Conservation (phyloP, 1,140 invertebrate species). For the Gryllus bimaculatus region DNA sequence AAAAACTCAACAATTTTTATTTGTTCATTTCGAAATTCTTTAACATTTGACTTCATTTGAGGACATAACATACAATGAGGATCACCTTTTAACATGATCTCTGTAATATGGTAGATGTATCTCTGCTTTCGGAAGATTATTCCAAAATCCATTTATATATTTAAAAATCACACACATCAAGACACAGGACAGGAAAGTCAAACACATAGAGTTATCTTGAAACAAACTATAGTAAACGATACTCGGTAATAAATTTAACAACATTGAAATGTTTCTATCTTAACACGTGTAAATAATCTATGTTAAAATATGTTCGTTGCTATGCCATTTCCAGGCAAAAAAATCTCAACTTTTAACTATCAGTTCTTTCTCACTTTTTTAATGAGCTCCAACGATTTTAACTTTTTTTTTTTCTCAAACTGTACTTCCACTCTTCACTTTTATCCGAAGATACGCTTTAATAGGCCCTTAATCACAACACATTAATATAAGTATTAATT, state of each 20-base stretch:
- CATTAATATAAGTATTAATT: conserved; percentile 6
- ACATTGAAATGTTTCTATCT: neutral
- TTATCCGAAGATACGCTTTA: neutral
- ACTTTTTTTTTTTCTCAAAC: neutral
- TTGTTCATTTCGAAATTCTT: neutral
- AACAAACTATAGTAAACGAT: neutral
- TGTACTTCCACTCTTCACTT: neutral
- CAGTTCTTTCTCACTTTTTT: neutral
- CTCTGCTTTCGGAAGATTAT: neutral
- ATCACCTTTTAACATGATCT: neutral
- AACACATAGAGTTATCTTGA: neutral
- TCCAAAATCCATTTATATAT: neutral
- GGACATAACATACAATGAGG: neutral
- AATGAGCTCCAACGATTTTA: neutral
- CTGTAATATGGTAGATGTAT: neutral
- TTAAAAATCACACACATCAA: neutral
- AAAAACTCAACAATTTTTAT: neutral
- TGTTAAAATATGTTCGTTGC: neutral
- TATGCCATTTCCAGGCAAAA: neutral
- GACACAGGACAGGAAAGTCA: neutral
- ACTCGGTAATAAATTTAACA: neutral
- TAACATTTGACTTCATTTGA: neutral
- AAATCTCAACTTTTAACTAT: neutral
- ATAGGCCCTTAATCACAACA: conserved; percentile 1
- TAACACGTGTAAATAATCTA: neutral